Evolutionary conservation across 2,888 invertebrate genomes (phyloP), one percentile per base, ranked within the genome.

Genomic region (Amblyteles armatorius): DNA sequence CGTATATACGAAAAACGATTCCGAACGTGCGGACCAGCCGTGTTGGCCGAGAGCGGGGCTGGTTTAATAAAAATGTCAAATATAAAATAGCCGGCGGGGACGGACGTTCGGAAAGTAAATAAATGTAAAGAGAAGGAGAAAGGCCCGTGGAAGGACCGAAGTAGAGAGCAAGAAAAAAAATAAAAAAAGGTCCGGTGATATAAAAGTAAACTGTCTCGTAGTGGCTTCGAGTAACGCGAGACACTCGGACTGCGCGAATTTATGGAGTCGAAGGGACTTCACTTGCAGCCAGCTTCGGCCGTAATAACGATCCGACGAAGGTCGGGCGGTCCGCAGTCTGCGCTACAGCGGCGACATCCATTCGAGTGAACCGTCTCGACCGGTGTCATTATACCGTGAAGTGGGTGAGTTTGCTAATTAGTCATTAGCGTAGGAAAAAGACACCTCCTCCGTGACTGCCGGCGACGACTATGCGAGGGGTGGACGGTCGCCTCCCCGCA

Each of bases 1-100:
- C 63, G 52, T 57, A 81, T 29, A 40, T 68, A 81, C 60, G 74
- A 76, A 50, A 74, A 74, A 83, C 80, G 83, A 63, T 85, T 84
- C 81, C 77, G 84, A 82, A 86, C 86, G 83, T 81, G 83, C 79
- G 71, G 79, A 9, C 26, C 79, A 60, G 63, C 72, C 52, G 76
- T 48, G 60, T 65, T 65, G 71, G 33, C 57, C 77, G 79, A 85
- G 84, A 83, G 87, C 82, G 87, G 77, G 88, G 92, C 87, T 84
- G 90, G 90, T 93, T 94, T 93, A 94, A 94, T 94, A 93, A 94
- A 94, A 94, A 93, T 92, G 94, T 93, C 94, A 94, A 93, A 93
- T 93, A 93, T 92, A 93, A 93, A 93, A 92, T 93, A 92, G 92
- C 93, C 93, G 89, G 90, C 91, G 91, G 92, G 92, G 90, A 92